These are phyloP conservation scores for Actinostola sp. DNA, from an alignment of 92 coral and sea anemone species.

Conservation along the genomic window DNA sequence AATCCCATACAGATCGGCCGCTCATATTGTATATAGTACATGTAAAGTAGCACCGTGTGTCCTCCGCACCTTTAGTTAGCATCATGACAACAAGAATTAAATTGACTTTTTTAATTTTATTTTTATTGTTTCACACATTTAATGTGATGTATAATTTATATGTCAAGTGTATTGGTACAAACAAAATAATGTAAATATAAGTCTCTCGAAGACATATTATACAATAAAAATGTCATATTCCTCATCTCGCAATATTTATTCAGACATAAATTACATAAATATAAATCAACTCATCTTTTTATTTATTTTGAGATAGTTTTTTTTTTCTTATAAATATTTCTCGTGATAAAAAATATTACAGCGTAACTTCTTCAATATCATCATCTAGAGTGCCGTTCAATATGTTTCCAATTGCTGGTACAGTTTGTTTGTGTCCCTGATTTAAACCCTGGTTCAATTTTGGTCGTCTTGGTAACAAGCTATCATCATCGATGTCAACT, in stretches of 20 bases:
- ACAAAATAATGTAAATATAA: too few relatives aligned
- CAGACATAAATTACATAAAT: too few relatives aligned
- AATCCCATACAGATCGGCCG: too few relatives aligned
- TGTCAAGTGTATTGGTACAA: background rate
- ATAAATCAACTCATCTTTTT: background rate
- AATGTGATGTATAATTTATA: background rate
- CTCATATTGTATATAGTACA: too few relatives aligned
- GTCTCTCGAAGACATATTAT: too few relatives aligned
- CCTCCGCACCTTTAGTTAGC: too few relatives aligned
- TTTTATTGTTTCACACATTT: too few relatives aligned
- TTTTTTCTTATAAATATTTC: background rate
- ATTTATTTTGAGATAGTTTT: background rate
- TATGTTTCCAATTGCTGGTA: conserved; percentile 74
- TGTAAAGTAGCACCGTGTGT: too few relatives aligned
- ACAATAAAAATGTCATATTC: too few relatives aligned
- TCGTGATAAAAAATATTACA: conserved; percentile 39
- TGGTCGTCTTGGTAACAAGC: conserved; percentile 70
- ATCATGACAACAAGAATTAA: too few relatives aligned
- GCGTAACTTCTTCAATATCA: conserved; percentile 89
- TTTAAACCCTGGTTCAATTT: conserved; percentile 57
- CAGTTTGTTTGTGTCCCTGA: conserved; percentile 62
- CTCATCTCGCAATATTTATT: too few relatives aligned
- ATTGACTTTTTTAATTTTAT: too few relatives aligned
- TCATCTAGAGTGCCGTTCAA: conserved; percentile 78
- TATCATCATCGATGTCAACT: conserved; percentile 34